These are phyloP conservation scores for Anguilla rostrata DNA, from an alignment of 2,113 vertebrate genomes.

Conservation along the genomic window DNA sequence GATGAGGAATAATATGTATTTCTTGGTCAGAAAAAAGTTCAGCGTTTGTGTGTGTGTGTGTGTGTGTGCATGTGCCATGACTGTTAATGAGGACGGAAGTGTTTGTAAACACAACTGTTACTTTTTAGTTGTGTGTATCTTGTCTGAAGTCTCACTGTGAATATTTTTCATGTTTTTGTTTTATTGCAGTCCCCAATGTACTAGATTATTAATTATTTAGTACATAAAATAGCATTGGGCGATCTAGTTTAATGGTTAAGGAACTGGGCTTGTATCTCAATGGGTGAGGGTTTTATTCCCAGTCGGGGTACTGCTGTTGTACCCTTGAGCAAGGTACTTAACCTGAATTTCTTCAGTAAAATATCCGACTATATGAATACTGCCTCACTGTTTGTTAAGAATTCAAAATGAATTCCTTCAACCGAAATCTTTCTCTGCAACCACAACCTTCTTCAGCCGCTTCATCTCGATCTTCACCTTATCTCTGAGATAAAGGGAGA, in stretches of 20 bases:
- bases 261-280: too few relatives aligned
- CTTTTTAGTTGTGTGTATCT: neutral
- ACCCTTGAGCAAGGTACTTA: too few relatives aligned
- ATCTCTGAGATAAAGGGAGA: neutral
- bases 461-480: neutral
- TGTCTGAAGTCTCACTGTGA: neutral
- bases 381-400: too few relatives aligned
- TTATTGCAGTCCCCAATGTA: neutral
- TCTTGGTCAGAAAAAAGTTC: neutral
- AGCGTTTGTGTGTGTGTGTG: neutral
- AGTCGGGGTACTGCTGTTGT: too few relatives aligned
- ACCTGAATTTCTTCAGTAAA: too few relatives aligned
- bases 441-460: too few relatives aligned
- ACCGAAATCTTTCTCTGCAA: neutral
- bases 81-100: neutral
- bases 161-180: neutral
- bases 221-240: neutral
- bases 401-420: neutral
- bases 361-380: too few relatives aligned
- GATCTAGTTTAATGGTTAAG: too few relatives aligned
- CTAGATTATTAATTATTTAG: neutral
- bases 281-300: too few relatives aligned
- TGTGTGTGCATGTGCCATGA: neutral
- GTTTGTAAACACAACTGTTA: neutral
- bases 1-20: neutral